Conservation (phyloP, 1,140 invertebrate genomes). For the Meloidogyne hapla region DNA sequence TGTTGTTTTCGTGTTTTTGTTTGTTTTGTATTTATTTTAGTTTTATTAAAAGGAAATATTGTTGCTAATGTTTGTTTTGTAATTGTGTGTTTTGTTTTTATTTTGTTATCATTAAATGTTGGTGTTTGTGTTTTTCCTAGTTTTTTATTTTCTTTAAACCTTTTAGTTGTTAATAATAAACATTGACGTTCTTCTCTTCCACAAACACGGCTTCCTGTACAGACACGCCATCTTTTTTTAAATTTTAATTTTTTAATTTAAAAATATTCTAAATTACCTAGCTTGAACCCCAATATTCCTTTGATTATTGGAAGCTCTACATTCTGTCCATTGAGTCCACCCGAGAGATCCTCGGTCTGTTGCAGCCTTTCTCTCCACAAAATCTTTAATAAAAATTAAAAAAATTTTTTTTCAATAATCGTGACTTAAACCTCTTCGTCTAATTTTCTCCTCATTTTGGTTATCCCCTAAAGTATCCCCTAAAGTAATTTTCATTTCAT, state of each 20-base stretch:
- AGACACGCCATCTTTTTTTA: slow-evolving; percentile 34
- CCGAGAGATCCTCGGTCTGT: slow-evolving; percentile 7
- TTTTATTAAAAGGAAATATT: not conserved
- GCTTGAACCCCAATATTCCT: not conserved
- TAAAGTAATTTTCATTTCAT: not conserved
- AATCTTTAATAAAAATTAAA: not conserved
- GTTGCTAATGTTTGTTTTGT: not conserved
- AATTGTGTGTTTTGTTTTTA: not conserved
- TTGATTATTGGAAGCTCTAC: not conserved
- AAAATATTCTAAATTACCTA: not conserved
- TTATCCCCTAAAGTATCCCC: not conserved
- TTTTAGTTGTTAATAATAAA: not conserved
- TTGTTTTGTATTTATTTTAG: not conserved
- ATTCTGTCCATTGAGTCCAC: slow-evolving; percentile 34
- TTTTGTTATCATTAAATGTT: too few relatives aligned
- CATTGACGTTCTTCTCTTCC: slow-evolving; percentile 30
- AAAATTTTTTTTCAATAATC: too few relatives aligned
- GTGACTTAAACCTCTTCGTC: too few relatives aligned
- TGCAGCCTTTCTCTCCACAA: not conserved
- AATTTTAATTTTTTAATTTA: not conserved
- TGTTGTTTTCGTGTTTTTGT: not conserved
- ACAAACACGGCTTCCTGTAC: slow-evolving; percentile 35
- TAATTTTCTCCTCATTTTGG: not conserved
- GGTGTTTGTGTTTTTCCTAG: too few relatives aligned
- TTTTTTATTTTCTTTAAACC: not conserved